Evolutionary conservation across 2,113 vertebrate genomes (phyloP), one percentile per base, ranked within the genome.

Genomic region (Cromileptes altivelis): DNA sequence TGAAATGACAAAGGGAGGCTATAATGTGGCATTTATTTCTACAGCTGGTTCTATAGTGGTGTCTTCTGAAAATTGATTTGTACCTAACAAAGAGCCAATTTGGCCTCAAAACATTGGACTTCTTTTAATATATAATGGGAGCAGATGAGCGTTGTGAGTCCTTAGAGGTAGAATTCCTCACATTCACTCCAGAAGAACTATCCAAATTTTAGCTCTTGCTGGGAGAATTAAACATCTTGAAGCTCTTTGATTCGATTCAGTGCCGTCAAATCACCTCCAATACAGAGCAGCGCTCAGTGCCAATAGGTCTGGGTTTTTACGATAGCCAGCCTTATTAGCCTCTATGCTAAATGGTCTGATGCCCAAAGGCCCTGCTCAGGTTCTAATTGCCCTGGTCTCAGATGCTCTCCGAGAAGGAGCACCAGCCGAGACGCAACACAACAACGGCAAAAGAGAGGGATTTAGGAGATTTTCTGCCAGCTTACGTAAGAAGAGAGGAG

Each of bases 351-450:
- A 85, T 89, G 87, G 70, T 90, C 89, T 78, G 88, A 90, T 91
- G 91, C 81, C 27, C 88, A 72, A 33, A 87, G 75, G 82, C 82
- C 65, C 75, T 19, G 76, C 84, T 87, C 85, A 71, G 68, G 87
- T 86, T 90, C 85, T 94, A 93, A 93, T 93, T 94, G 90, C 91
- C 88, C 70, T 88, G 95, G 96, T 95, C 92, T 95, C 96, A 96
- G 96, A 96, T 88, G 89, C 84, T 89, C 62, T 60, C 95, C 90
- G 94, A 94, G 96, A 67, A 60, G 42, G 47, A 74, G 50, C 49
- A 49, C 70, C 85, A 77, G 74, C 78, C 67, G 78, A 92, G 92
- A 96, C 95, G 96, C 97, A 96, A 94, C 95, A 93, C 94, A 96
- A 96, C 95, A 96, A 95, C 88, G 42, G 85, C 85, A 92, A 89